Base-by-base conservation (phyloP, 2,113 vertebrate species). In the Mus spicilegus region DNA sequence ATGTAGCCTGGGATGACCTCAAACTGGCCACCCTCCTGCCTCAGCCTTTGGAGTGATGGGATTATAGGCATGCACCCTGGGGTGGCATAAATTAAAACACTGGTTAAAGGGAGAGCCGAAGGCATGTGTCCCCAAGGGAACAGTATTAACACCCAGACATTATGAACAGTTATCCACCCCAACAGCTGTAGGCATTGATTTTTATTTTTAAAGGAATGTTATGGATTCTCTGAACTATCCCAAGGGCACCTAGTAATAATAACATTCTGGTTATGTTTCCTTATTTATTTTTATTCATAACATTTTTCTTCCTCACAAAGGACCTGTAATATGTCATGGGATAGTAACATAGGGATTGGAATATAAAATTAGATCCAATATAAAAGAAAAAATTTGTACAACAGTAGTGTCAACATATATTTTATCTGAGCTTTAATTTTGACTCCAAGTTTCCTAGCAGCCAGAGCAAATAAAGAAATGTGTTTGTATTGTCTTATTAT, bases 391-490 rank as follows among this genome's bases (percentile, higher is more conserved):
- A 85, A 81, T 30, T 5, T 84, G 46, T 70, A 56, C 26, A 80
- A 30, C 51, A 94, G 54, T 13, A 77, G 14, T 93, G 54, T 93
- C 84, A 87, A 89, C 49, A 86, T 65, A 33, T 63, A 11, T 88
- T 95, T 96, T 73, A 93, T 65, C 61, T 94, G 73, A 92, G 36
- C 56, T 95, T 91, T 77, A 78, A 77, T 91, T 95, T 87, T 93
- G 39, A 87, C 17, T 33, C 7, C 26, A 75, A 96, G 80, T 36
- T 93, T 93, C 75, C 90, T 89, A 84, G 92, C 17, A 77, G 93
- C 7, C 72, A 94, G 42, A 94, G 30, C 76, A 93, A 94, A 90
- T 72, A 94, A 33, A 94, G 58, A 78, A 94, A 93, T 70, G 36
- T n/a, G 33, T 84, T 77, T 95, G 26, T 85, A 51, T 42, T 65